Conservation (phyloP, 2,797 vertebrate species). For the Austrolebias charrua region DNA sequence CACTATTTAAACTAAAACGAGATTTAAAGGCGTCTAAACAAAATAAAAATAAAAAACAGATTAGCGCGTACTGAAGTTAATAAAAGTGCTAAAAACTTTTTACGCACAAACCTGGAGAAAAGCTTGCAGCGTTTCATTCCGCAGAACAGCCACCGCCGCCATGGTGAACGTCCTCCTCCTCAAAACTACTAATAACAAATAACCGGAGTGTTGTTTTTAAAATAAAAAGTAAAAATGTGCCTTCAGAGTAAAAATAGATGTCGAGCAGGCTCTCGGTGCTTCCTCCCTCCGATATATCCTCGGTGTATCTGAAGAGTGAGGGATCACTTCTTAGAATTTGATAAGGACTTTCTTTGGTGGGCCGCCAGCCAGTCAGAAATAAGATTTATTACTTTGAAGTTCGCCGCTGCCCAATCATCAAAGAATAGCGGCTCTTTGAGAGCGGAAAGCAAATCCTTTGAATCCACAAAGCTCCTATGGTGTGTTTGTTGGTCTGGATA, state of each 20-base stretch:
- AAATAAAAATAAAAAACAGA: not conserved
- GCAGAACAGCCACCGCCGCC: slow-evolving; percentile 96
- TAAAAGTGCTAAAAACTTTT: slow-evolving; percentile 54
- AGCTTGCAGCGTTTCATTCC: slow-evolving; percentile 95
- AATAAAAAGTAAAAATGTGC: slow-evolving; percentile 48
- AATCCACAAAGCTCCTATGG: slow-evolving; percentile 99
- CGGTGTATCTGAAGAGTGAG: slow-evolving; percentile 92
- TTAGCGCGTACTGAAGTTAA: slow-evolving; percentile 19
- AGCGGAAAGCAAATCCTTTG: slow-evolving; percentile 99
- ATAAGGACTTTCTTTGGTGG: slow-evolving; percentile 99
- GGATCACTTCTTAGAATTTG: slow-evolving; percentile 99
- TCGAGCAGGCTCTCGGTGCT: slow-evolving; percentile 64
- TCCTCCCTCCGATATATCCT: slow-evolving; percentile 85
- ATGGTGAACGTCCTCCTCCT: slow-evolving; percentile 80
- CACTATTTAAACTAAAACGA: too few species aligned
- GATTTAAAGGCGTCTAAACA: too few species aligned
- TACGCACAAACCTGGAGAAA: slow-evolving; percentile 95
- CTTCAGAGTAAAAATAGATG: slow-evolving; percentile 42
- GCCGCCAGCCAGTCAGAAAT: slow-evolving; percentile 99
- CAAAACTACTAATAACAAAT: slow-evolving; percentile 34
- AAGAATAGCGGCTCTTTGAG: slow-evolving; percentile 99
- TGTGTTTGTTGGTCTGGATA: slow-evolving; percentile 99
- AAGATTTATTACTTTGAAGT: slow-evolving; percentile 99
- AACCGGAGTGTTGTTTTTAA: slow-evolving; percentile 27
- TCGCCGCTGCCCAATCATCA: slow-evolving; percentile 99